These are phyloP conservation scores for Phyllopteryx taeniolatus DNA, from an alignment of 2,113 vertebrate species.

Conservation along the genomic window DNA sequence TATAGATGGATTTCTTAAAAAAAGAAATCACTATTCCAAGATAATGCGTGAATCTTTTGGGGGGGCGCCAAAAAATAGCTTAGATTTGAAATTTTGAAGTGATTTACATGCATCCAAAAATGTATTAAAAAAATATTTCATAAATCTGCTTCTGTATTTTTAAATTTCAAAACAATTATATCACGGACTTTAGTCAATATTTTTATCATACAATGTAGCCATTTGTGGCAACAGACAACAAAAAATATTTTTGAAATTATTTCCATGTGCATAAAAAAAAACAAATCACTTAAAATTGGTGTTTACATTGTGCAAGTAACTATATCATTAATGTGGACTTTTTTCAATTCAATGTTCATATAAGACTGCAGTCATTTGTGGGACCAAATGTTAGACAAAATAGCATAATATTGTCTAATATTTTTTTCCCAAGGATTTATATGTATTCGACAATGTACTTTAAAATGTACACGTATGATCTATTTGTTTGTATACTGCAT, in stretches of 20 bases:
- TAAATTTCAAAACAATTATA: not conserved
- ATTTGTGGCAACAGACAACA: not conserved
- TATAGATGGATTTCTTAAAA: not conserved
- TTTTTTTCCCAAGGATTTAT: too few relatives aligned
- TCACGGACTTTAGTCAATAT: not conserved
- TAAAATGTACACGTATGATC: not conserved
- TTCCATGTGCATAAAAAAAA: not conserved
- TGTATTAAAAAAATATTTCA: not conserved
- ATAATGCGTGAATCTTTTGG: not conserved
- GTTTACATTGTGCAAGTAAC: too few relatives aligned
- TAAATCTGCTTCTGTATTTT: not conserved
- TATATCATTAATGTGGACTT: not conserved
- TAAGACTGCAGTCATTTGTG: not conserved
- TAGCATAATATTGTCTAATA: not conserved
- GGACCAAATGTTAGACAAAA: not conserved
- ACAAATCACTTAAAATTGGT: not conserved
- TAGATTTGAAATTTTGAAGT: too few relatives aligned
- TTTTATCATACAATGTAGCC: not conserved
- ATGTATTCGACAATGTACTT: not conserved
- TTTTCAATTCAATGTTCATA: not conserved
- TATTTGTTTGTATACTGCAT: not conserved
- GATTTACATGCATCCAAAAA: too few relatives aligned
- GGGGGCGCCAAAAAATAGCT: not conserved
- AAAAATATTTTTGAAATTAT: not conserved
- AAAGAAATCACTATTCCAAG: not conserved